Percentiles rank a stretch among this genome's conserved stretches.
phyloP scores from a whole-genome alignment of 2,888 invertebrate species.

The Cyrtodaria siliqua region DNA sequence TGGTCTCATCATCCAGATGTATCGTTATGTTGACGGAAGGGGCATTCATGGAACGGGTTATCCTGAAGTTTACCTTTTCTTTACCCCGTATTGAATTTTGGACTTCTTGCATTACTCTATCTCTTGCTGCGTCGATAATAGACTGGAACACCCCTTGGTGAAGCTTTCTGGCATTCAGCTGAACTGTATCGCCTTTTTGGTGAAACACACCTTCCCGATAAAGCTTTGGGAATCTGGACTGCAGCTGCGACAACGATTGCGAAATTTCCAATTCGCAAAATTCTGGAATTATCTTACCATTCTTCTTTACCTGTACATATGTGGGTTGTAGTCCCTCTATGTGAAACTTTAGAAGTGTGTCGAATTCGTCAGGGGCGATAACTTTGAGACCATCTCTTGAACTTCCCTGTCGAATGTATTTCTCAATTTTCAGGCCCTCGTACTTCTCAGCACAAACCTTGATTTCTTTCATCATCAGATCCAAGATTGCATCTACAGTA shows the following conservation, averaged over 20 bases:
- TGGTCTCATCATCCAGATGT: slow-evolving; percentile 13
- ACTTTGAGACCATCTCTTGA: slow-evolving; percentile 62
- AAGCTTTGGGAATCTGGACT: slow-evolving; percentile 24
- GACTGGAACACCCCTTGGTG: slow-evolving; percentile 47
- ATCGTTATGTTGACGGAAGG: slow-evolving; percentile 58
- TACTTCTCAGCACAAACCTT: slow-evolving; percentile 15
- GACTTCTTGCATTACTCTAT: background rate
- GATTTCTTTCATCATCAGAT: slow-evolving; percentile 22
- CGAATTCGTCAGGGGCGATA: slow-evolving; percentile 56
- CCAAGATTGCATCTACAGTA: slow-evolving; percentile 23
- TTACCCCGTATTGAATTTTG: background rate
- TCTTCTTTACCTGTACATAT: background rate
- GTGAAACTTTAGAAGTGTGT: slow-evolving; percentile 47
- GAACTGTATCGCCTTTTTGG: background rate
- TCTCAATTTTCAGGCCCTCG: slow-evolving; percentile 28
- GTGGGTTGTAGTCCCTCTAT: slow-evolving; percentile 30
- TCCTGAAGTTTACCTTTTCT: slow-evolving; percentile 4
- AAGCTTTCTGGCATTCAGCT: slow-evolving; percentile 36
- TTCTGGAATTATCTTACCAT: slow-evolving; percentile 15
- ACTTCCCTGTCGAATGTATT: slow-evolving; percentile 56
- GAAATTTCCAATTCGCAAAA: slow-evolving; percentile 30
- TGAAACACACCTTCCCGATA: slow-evolving; percentile 16
- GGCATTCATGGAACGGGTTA: slow-evolving; percentile 41
- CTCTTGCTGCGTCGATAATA: slow-evolving; percentile 29
- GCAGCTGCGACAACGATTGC: background rate